Percentiles rank a stretch among this genome's conserved stretches.
These are phyloP conservation scores for Portunus trituberculatus DNA, from an alignment of 1,140 invertebrate species.

Conservation along the genomic window DNA sequence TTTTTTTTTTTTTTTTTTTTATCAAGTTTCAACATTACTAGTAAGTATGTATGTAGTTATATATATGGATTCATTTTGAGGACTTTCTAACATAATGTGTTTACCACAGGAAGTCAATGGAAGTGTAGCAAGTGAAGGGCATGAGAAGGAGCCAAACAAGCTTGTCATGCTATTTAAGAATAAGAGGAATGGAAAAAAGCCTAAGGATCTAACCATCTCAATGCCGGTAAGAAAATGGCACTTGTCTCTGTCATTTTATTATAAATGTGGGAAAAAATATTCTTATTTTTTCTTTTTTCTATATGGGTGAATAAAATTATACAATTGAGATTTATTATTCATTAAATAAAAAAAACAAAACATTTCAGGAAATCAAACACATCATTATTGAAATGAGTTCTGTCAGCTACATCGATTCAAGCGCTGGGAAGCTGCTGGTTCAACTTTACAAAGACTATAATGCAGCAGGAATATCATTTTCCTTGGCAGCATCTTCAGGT, in stretches of 20 bases:
- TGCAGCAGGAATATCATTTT: conserved; percentile 46
- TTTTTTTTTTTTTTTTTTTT: neutral
- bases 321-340: no score
- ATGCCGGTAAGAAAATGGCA: neutral
- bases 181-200: neutral
- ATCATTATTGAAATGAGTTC: conserved; percentile 63
- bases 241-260: no score
- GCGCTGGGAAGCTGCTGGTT: conserved; percentile 52
- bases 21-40: neutral
- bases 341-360: neutral
- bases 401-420: conserved; percentile 63
- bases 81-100: neutral
- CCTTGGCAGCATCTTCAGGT: conserved; percentile 61
- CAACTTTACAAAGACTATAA: conserved; percentile 63
- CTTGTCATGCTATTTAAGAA: neutral
- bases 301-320: no score
- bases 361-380: conserved; percentile 52
- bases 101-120: neutral
- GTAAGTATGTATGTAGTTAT: neutral
- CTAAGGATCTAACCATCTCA: neutral
- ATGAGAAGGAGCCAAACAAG: neutral
- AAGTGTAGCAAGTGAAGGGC: neutral
- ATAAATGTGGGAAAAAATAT: no score
- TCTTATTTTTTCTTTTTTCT: no score
- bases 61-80: neutral